Evolutionary conservation across 2,888 invertebrate species (phyloP), one percentile per base, ranked within the genome.

Genomic region (Drosophila demipolita): DNA sequence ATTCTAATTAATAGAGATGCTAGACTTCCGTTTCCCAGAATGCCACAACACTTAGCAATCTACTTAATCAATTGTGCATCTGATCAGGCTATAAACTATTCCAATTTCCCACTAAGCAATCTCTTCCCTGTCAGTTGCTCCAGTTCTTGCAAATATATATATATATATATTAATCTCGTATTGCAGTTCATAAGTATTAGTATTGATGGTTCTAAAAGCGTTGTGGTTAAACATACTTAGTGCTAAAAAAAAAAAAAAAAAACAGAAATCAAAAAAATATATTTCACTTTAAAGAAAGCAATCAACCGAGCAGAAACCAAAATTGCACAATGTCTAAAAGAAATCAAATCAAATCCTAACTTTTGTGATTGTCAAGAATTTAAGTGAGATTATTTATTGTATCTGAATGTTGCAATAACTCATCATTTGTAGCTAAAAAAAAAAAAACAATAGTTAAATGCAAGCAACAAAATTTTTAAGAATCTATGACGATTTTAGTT

Each of bases 341-440:
- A 79, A 81, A 64, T 53, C 52, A 87, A 84, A 81, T 77, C 80
- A 87, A 89, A 87, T 79, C 74, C 89, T 75, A 89, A 89, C 80
- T 89, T 85, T 85, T 85, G 85, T 85, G 85, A 85, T 85, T 89
- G 75, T 82, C 85, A 89, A 69, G 87, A 85, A 89, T 87, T 89
- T 85, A 89, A 79, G 85, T 79, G 65, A 75, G 75, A 68, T 66
- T 67, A 57, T 82, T 62, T 74, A 65, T 23, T 45, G 33, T 53
- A 20, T 29, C 64, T 76, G 75, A 59, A 72, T 84, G 66, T 82
- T 63, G 20, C 78, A 78, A 59, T 62, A 66, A 66, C 32, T 53
- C 68, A 59, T 59, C 26, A 54, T 68, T 53, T 70, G 50, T 77
- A 81, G 78, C 63, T 78, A 77, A 82, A 12, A 52, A 32, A n/a